Percentiles rank a stretch among this genome's conserved stretches.
Conservation (phyloP, 2,113 vertebrate species). For the Paratilapia polleni region DNA sequence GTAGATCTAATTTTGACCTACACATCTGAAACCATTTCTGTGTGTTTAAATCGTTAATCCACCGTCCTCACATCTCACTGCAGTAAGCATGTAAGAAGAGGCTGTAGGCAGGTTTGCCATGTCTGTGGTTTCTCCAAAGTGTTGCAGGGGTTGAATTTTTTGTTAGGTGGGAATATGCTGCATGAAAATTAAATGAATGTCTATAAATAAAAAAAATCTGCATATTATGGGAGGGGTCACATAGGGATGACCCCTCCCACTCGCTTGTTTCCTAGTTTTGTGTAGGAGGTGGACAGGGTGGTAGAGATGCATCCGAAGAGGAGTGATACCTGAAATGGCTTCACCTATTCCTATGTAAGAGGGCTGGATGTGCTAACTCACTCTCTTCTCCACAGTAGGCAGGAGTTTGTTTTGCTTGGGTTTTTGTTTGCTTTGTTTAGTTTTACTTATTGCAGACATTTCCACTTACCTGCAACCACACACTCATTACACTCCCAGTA, state of each 20-base stretch:
- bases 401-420: neutral
- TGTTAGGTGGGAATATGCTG: neutral
- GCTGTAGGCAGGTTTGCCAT: neutral
- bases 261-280: neutral
- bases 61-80: neutral
- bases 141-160: neutral
- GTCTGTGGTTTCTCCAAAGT: neutral
- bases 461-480: too few relatives aligned
- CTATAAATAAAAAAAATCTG: slow-evolving; percentile 7
- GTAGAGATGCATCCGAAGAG: neutral
- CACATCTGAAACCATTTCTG: neutral
- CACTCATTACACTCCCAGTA: too few relatives aligned
- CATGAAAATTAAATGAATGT: slow-evolving; percentile 9
- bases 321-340: neutral
- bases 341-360: neutral
- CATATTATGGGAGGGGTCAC: neutral
- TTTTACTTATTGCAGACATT: too few relatives aligned
- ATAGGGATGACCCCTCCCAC: neutral
- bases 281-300: neutral
- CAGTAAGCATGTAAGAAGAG: neutral
- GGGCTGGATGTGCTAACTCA: too few relatives aligned
- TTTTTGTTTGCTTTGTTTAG: too few relatives aligned
- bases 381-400: neutral
- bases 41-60: slow-evolving; percentile 4
- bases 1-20: neutral